Evolutionary conservation across 30 jellyfish, hydroid and myxozoan species (phyloP).

Genomic region (Chrysaora quinquecirrha): DNA sequence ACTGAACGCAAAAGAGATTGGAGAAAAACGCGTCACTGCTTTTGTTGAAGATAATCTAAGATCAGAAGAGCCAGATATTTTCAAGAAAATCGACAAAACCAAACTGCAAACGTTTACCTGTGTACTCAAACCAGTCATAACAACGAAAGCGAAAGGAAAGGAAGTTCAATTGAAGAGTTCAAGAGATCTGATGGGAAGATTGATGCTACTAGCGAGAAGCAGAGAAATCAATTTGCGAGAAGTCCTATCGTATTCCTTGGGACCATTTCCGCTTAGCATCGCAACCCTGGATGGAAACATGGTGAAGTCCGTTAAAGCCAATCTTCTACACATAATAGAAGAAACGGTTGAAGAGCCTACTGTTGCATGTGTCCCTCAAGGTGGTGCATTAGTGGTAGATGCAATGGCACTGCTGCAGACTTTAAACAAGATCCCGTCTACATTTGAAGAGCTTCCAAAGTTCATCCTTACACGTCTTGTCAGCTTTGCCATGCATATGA

Average conservation of each 20-base stretch:
- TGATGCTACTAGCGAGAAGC: background rate
- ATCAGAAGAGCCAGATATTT: background rate
- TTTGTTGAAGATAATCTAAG: background rate
- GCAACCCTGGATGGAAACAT: background rate
- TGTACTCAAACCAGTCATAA: background rate
- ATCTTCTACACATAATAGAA: background rate
- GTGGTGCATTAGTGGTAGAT: background rate
- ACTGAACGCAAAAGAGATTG: background rate
- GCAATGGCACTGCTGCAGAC: conserved; percentile 7
- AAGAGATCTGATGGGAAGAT: background rate
- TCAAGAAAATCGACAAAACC: background rate
- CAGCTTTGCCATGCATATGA: background rate
- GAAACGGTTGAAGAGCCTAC: background rate
- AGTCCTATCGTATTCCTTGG: background rate
- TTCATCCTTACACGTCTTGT: background rate
- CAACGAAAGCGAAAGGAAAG: background rate
- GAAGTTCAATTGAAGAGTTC: background rate
- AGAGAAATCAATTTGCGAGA: background rate
- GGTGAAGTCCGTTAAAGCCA: background rate
- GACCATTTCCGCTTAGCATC: background rate
- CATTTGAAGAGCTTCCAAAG: background rate
- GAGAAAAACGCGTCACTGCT: background rate
- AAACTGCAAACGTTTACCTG: background rate
- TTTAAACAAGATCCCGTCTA: background rate
- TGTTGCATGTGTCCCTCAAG: background rate